Conservation (phyloP, 2,113 vertebrate genomes). For the Tupaia chinensis region DNA sequence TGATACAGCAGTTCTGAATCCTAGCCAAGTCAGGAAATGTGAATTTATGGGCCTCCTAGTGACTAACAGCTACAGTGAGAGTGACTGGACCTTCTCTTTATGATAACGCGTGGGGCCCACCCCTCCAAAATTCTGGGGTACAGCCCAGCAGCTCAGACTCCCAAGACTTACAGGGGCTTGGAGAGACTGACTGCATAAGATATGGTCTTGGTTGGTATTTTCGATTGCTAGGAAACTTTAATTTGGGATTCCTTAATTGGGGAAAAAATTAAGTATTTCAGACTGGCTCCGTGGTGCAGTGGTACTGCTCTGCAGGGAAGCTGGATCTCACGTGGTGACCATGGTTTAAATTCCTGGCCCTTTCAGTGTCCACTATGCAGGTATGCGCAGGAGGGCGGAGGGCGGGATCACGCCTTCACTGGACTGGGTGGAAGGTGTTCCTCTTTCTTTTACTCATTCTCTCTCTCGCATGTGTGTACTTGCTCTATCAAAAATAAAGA, state of each 20-base stretch:
- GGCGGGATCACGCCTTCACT: too few species aligned
- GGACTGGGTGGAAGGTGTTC: too few species aligned
- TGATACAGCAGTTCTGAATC: neutral
- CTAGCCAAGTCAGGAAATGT: neutral
- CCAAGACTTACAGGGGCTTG: neutral
- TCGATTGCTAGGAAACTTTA: neutral
- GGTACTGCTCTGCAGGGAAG: too few species aligned
- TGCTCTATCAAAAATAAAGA: too few species aligned
- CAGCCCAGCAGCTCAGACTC: neutral
- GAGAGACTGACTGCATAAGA: neutral
- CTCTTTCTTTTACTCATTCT: too few species aligned
- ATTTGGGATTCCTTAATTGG: neutral
- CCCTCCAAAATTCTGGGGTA: neutral
- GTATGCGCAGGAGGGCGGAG: too few species aligned
- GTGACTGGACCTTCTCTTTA: neutral
- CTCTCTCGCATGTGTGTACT: too few species aligned
- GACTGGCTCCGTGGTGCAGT: too few species aligned
- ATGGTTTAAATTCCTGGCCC: too few species aligned
- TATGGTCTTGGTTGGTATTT: neutral
- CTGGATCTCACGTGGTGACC: too few species aligned
- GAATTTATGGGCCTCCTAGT: slow-evolving; percentile 16
- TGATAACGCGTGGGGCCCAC: neutral
- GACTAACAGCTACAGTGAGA: neutral
- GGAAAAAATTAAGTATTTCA: too few species aligned
- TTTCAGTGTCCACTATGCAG: too few species aligned